Base-by-base conservation (phyloP, 2,797 vertebrate species). In the Dallia pectoralis region DNA sequence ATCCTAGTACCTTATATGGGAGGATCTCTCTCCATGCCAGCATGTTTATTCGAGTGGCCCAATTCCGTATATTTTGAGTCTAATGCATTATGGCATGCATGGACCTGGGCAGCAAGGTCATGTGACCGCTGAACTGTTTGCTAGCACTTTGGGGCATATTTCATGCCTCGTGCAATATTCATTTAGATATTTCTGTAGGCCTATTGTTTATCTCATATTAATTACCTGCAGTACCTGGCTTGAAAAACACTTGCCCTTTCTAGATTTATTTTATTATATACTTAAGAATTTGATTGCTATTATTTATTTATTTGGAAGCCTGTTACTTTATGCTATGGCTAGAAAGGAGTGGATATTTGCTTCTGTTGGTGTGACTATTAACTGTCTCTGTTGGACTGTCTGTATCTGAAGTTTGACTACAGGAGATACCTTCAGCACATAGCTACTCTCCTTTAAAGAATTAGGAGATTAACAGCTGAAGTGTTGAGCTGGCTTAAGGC, bases 41-140 rank as follows among this genome's bases (percentile, higher is more conserved):
- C 83, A 77, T 87, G 56, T 83, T 83, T 78, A 77, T 88, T 86
- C 76, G 74, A 77, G 77, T 83, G 84, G 74, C 82, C 85, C 88
- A 75, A 79, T 88, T 87, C 73, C 74, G n/a, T n/a, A 74, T 81
- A 81, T 73, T 85, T 84, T 85, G 83, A 87, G 85, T 36, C 66
- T 88, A 82, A 90, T 87, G 78, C 77, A 77, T 77, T 73, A n/a
- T 86, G 84, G 77, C 87, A 79, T 80, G 3, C 53, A 59, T 59
- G 40, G 9, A 44, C 9, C 40, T 72, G 71, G 75, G 30, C 29
- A 70, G 71, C 77, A 76, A 81, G 75, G 72, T 19, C 16, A 33
- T 22, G 56, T 64, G 44, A 33, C 19, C 6, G 51, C 32, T 19
- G 14, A 59, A 25, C 51, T 27, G 67, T 69, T 77, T 70, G n/a